Evolutionary conservation across 2,888 invertebrate genomes (phyloP).

Genomic region (Megastigmus dorsalis): DNA sequence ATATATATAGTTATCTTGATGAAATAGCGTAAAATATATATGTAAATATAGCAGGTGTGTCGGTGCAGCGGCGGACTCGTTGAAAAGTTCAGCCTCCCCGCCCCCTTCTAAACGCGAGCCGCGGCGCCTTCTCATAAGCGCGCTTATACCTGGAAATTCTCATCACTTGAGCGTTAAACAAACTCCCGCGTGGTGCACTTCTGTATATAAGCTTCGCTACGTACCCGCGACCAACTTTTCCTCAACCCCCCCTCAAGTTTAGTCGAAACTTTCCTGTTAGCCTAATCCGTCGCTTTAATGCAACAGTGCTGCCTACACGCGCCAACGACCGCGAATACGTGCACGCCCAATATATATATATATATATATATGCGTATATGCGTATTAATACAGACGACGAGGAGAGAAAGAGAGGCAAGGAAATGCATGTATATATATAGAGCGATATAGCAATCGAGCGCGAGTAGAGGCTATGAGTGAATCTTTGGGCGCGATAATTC

Average conservation of each 20-base stretch:
- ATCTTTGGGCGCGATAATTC: not conserved
- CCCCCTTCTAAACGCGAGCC: no score
- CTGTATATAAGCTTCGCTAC: not conserved
- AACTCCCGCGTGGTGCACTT: constrained; percentile 25
- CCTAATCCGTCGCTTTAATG: constrained; percentile 45
- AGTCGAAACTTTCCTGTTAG: constrained; percentile 46
- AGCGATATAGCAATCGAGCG: no score
- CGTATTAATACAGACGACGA: no score
- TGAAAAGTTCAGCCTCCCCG: not conserved
- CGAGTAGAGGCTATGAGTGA: not conserved
- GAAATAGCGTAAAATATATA: no score
- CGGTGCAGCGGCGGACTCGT: not conserved
- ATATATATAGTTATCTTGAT: no score
- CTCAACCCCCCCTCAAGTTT: not conserved
- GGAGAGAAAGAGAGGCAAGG: no score
- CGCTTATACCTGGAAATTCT: constrained; percentile 8
- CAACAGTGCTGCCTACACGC: constrained; percentile 36
- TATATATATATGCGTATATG: not conserved
- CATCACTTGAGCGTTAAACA: constrained; percentile 44
- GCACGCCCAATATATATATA: not conserved
- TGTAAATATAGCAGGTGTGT: constrained; percentile 7
- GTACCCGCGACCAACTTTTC: not conserved
- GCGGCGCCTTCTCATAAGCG: no score
- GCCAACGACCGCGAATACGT: not conserved
- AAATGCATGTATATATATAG: no score